A percentile compares a stretch with the other conserved stretches of the same genome.
phyloP scores from a whole-genome alignment of 2,888 invertebrate genomes.

The Cephus runcator region DNA sequence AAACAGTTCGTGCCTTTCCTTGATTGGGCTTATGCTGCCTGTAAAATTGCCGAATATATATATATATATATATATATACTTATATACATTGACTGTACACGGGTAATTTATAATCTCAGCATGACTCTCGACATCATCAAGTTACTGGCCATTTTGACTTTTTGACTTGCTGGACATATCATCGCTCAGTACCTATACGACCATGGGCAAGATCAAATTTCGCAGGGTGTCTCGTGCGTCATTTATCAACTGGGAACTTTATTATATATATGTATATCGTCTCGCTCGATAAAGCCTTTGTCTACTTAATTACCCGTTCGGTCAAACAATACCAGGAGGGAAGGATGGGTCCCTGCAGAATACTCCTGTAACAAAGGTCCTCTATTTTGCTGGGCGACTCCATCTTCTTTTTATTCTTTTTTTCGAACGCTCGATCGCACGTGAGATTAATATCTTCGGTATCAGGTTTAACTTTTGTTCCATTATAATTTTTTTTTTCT shows the following conservation, averaged over 20 bases:
- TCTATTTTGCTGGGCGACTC: slow-evolving; percentile 33
- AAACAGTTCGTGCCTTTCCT: background rate
- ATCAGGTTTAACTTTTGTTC: slow-evolving; percentile 32
- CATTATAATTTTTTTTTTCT: slow-evolving; percentile 10
- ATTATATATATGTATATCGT: background rate
- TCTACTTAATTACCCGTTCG: slow-evolving; percentile 26
- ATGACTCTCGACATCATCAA: background rate
- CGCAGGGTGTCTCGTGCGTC: background rate
- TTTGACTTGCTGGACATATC: background rate
- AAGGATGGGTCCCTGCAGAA: slow-evolving; percentile 4
- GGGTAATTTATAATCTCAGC: background rate
- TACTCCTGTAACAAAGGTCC: slow-evolving; percentile 32
- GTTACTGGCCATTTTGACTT: background rate
- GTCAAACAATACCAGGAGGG: slow-evolving; percentile 20
- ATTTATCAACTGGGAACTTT: background rate
- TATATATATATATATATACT: background rate
- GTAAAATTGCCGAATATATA: background rate
- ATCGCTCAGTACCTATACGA: background rate
- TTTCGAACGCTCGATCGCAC: slow-evolving; percentile 26
- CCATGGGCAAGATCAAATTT: background rate
- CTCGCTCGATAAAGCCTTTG: slow-evolving; percentile 20
- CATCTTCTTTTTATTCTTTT: slow-evolving; percentile 28
- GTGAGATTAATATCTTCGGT: slow-evolving; percentile 38
- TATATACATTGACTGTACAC: background rate
- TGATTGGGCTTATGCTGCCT: background rate